Conservation (phyloP, 2,797 vertebrate genomes). For the Neoniphon sammara region DNA sequence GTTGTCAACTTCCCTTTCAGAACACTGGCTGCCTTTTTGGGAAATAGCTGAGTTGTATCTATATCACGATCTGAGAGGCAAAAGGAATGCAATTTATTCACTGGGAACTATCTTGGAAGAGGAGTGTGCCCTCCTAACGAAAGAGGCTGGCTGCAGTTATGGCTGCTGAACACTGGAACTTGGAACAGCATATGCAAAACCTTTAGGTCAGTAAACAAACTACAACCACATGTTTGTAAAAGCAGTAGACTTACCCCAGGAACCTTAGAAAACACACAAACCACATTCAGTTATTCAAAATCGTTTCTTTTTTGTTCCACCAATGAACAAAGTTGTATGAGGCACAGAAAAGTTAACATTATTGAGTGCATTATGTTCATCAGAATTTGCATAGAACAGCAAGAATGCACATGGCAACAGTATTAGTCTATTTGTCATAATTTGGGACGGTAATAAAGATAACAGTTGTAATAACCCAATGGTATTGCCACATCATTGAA, state of each 20-base stretch:
- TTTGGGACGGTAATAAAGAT: neutral
- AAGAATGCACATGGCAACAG: neutral
- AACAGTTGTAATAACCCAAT: neutral
- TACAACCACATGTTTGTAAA: conserved; percentile 3
- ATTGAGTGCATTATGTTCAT: neutral
- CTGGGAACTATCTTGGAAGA: conserved; percentile 41
- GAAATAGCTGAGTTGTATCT: conserved; percentile 17
- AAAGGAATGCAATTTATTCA: conserved; percentile 42
- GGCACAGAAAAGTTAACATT: neutral
- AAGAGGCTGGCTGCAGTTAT: conserved; percentile 24
- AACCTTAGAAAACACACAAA: conserved; percentile 2
- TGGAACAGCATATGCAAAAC: conserved; percentile 4
- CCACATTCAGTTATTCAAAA: neutral
- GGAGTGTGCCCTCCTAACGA: conserved; percentile 4
- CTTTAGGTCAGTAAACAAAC: conserved; percentile 16
- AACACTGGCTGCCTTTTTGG: conserved; percentile 12
- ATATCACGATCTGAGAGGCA: conserved; percentile 15
- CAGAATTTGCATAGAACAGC: neutral
- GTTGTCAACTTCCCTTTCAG: neutral
- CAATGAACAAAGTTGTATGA: neutral
- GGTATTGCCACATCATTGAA: neutral
- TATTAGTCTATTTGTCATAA: neutral
- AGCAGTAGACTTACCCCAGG: neutral
- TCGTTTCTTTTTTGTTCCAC: neutral
- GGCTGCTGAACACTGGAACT: conserved; percentile 8